Conservation (phyloP, 2,797 vertebrate genomes). For the Buphagus erythrorhynchus region DNA sequence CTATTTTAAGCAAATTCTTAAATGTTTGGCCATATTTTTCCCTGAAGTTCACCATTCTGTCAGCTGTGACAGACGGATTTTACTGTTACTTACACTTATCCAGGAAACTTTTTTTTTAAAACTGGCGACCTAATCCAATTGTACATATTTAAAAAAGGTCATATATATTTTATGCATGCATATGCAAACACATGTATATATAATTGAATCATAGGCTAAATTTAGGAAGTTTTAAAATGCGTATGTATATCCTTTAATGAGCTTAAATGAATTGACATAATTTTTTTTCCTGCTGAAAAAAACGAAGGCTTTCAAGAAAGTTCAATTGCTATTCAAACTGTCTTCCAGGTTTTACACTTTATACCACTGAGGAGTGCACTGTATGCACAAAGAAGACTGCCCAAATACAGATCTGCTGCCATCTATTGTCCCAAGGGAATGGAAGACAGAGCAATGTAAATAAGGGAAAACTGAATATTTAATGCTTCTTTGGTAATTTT, state of each 20-base stretch:
- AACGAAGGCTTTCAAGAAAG: not conserved
- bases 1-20: not conserved
- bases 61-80: not conserved
- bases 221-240: not conserved
- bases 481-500: not conserved
- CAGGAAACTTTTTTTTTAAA: not conserved
- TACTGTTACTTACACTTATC: not conserved
- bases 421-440: not conserved
- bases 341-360: not conserved
- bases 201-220: not conserved
- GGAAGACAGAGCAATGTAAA: not conserved
- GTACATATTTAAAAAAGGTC: not conserved
- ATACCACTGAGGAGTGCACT: not conserved
- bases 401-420: constrained; percentile 8
- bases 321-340: not conserved
- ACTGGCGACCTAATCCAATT: not conserved
- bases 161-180: not conserved
- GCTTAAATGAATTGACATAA: not conserved
- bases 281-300: not conserved
- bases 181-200: not conserved
- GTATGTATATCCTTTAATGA: not conserved
- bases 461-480: not conserved
- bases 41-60: not conserved
- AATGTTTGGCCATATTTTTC: not conserved
- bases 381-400: not conserved